phyloP scores from a whole-genome alignment of 2,888 invertebrate genomes.

The Drymonia ruficornis region DNA sequence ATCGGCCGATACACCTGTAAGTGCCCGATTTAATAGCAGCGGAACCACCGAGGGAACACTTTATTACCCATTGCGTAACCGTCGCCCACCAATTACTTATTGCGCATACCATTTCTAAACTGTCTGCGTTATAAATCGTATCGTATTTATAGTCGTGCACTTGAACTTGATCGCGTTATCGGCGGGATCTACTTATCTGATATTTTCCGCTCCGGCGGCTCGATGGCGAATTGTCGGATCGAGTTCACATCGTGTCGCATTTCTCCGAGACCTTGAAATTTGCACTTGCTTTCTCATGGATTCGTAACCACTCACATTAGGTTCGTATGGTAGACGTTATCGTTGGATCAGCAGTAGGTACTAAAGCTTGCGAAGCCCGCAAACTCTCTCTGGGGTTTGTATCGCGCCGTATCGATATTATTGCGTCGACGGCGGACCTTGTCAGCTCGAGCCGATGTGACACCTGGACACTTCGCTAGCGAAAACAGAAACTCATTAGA shows the following conservation, averaged over 20 bases:
- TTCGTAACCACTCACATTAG: slow-evolving; percentile 53
- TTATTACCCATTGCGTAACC: slow-evolving; percentile 61
- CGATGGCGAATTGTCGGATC: slow-evolving; percentile 28
- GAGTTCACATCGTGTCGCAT: slow-evolving; percentile 39
- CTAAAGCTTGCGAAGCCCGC: slow-evolving; percentile 50
- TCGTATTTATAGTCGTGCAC: slow-evolving; percentile 58
- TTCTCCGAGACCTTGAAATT: slow-evolving; percentile 60
- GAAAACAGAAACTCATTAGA: slow-evolving; percentile 71
- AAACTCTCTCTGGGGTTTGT: slow-evolving; percentile 65
- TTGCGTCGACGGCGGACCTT: slow-evolving; percentile 43
- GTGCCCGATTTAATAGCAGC: slow-evolving; percentile 59
- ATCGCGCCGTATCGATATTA: slow-evolving; percentile 62
- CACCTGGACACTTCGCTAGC: slow-evolving; percentile 58
- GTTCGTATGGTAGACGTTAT: slow-evolving; percentile 65
- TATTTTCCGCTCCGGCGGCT: slow-evolving; percentile 53
- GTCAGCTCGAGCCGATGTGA: slow-evolving; percentile 42
- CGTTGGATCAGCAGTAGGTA: slow-evolving; percentile 59
- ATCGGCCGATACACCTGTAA: slow-evolving; percentile 70
- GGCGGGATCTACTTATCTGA: slow-evolving; percentile 45
- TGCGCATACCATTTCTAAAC: slow-evolving; percentile 55
- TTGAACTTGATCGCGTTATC: slow-evolving; percentile 71
- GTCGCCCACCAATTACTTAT: slow-evolving; percentile 57
- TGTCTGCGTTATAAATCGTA: slow-evolving; percentile 52
- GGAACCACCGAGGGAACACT: slow-evolving; percentile 56
- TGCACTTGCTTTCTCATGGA: slow-evolving; percentile 75